A percentile compares a stretch with the other conserved stretches of the same genome.
phyloP scores from a whole-genome alignment of 2,888 invertebrate genomes.

The Elysia crispata region DNA sequence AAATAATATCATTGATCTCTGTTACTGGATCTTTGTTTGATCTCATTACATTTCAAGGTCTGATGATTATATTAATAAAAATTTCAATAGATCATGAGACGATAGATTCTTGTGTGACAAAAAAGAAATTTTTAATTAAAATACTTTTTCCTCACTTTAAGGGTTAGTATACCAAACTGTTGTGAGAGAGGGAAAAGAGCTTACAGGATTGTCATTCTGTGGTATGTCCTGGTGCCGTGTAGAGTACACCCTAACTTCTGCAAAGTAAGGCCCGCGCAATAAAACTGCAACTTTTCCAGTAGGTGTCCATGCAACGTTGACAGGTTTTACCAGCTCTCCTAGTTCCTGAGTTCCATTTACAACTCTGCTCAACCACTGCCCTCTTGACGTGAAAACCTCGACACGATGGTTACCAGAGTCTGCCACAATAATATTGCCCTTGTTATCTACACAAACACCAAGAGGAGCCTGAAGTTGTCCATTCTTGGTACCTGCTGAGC shows the following conservation, averaged over 20 bases:
- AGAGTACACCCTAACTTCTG: constrained; percentile 66
- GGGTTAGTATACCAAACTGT: neutral
- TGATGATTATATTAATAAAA: too few relatives aligned
- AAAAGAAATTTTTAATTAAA: too few relatives aligned
- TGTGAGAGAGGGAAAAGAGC: constrained; percentile 3
- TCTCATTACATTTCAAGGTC: too few relatives aligned
- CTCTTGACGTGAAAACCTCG: constrained; percentile 66
- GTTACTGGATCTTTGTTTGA: too few relatives aligned
- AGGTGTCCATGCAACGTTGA: constrained; percentile 68
- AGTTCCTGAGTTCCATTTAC: constrained; percentile 63
- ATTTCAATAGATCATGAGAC: too few relatives aligned
- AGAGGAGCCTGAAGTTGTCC: constrained; percentile 66
- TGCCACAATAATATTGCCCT: constrained; percentile 71
- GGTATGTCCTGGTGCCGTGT: constrained; percentile 47
- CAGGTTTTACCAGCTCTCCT: constrained; percentile 62
- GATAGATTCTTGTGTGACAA: too few relatives aligned
- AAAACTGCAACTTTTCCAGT: constrained; percentile 65
- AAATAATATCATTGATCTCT: too few relatives aligned
- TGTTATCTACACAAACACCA: constrained; percentile 66
- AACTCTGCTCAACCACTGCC: constrained; percentile 59
- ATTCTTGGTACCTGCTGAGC: constrained; percentile 56
- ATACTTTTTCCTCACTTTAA: neutral
- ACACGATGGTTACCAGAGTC: constrained; percentile 71
- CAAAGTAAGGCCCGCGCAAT: constrained; percentile 66
- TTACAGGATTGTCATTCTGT: constrained; percentile 37